Evolutionary conservation across 1,140 invertebrate genomes (phyloP).

Genomic region (Penaeus japonicus): DNA sequence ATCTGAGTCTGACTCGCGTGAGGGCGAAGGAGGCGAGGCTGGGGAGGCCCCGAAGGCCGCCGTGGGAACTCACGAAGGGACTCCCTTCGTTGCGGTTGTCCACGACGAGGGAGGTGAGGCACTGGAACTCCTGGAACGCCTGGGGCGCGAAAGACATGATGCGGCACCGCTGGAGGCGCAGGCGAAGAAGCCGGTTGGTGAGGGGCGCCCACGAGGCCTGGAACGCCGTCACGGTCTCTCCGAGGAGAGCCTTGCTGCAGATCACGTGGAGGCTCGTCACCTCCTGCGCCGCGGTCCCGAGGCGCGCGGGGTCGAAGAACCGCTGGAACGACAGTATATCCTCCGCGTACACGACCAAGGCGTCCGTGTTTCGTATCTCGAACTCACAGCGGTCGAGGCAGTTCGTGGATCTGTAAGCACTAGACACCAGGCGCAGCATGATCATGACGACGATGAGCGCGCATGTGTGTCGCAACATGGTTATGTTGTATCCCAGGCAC

Average conservation of each 20-base stretch:
- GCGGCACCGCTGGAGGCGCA: background rate
- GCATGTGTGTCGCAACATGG: background rate
- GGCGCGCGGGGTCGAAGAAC: constrained; percentile 19
- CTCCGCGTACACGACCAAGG: constrained; percentile 24
- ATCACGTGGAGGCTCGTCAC: constrained; percentile 36
- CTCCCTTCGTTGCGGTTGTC: constrained; percentile 42
- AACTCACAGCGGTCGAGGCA: constrained; percentile 39
- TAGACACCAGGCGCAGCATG: background rate
- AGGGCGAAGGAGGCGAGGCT: constrained; percentile 32
- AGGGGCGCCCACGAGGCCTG: constrained; percentile 3
- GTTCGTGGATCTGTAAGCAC: constrained; percentile 20
- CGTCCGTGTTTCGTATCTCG: constrained; percentile 18
- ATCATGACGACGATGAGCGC: background rate
- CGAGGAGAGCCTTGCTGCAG: constrained; percentile 34
- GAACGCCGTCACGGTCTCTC: constrained; percentile 37
- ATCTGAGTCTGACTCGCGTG: constrained; percentile 6
- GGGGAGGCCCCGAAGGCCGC: background rate
- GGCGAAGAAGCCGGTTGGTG: background rate
- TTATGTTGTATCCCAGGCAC: background rate
- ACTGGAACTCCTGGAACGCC: constrained; percentile 8
- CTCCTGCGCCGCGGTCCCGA: constrained; percentile 6
- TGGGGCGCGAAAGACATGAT: constrained; percentile 22
- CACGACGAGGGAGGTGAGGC: constrained; percentile 31
- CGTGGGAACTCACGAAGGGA: constrained; percentile 20
- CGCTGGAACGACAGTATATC: constrained; percentile 42